Base-by-base conservation (phyloP, 2,113 vertebrate genomes). In the Peromyscus maniculatus region DNA sequence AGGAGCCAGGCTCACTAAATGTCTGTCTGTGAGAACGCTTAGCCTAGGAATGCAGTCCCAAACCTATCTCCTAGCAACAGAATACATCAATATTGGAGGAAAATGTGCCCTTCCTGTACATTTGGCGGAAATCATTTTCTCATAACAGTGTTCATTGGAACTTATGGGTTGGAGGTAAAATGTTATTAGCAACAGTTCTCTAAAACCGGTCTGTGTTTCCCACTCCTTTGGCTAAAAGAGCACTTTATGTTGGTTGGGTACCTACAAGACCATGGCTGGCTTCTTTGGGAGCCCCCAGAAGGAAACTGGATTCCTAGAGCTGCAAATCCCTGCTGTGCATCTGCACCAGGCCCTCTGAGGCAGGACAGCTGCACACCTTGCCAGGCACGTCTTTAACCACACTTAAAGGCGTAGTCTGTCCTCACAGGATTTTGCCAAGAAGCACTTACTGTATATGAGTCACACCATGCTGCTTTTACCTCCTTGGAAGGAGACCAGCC, bases 51-150 rank as follows among this genome's bases (percentile, higher is more conserved):
- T 91, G 93, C 90, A 96, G 16, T 91, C 83, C 79, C 92, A 95
- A 67, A 89, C 46, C 83, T 59, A 31, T 96, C 93, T 94, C 93
- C 89, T 97, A 97, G 91, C 94, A 96, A 95, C 93, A 84, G 71
- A 66, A 64, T 71, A 46, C 52, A 91, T 75, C 89, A 89, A 12
- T 57, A 91, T 39, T 59, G 71, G 78, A 89, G 95, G 69, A 67
- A 91, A 86, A 17, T 24, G 28, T 2, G 43, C 67, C 39, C 89
- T 97, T 64, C n/a, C 39, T 2, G 0, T 59, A 80, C 88, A 0
- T 64, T 87, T 97, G 62, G 4, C 78, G 52, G 77, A 86, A 96
- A 74, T 49, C n/a, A 6, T 91, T 88, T 83, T 95, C 86, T 91
- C 49, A 90, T 2, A 80, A 28, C 55, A 31, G 4, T 84, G 36